A percentile compares a stretch with the other conserved stretches of the same genome.
Conservation (phyloP, 2,113 vertebrate species). For the Cinclus cinclus region DNA sequence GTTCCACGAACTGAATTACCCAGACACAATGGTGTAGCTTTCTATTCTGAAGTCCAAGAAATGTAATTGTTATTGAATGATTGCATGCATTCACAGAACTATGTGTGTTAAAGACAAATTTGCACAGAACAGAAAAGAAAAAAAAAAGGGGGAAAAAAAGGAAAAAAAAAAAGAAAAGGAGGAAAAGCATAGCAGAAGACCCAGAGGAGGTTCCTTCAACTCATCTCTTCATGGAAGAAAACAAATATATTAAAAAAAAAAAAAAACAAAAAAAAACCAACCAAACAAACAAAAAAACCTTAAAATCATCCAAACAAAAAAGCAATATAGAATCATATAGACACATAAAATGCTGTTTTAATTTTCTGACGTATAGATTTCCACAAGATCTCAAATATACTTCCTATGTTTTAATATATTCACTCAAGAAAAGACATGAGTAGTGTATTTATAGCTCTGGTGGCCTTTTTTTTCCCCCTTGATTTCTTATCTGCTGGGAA, state of each 20-base stretch:
- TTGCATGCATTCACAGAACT: background rate
- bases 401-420: background rate
- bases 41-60: conserved; percentile 25
- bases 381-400: background rate
- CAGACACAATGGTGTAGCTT: background rate
- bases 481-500: background rate
- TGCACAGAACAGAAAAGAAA: background rate
- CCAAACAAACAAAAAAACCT: background rate
- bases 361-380: background rate
- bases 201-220: background rate
- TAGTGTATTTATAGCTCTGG: background rate
- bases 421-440: background rate
- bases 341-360: background rate
- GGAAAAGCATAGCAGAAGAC: background rate
- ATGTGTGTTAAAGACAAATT: background rate
- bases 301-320: background rate
- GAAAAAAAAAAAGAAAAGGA: background rate
- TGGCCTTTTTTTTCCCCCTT: background rate
- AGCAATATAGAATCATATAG: background rate
- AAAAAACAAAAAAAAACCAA: background rate
- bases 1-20: conserved; percentile 31
- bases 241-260: background rate
- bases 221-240: background rate
- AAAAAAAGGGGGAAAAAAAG: background rate
- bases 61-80: conserved; percentile 7